phyloP scores from a whole-genome alignment of 2,888 invertebrate species.

The Erannis defoliaria region DNA sequence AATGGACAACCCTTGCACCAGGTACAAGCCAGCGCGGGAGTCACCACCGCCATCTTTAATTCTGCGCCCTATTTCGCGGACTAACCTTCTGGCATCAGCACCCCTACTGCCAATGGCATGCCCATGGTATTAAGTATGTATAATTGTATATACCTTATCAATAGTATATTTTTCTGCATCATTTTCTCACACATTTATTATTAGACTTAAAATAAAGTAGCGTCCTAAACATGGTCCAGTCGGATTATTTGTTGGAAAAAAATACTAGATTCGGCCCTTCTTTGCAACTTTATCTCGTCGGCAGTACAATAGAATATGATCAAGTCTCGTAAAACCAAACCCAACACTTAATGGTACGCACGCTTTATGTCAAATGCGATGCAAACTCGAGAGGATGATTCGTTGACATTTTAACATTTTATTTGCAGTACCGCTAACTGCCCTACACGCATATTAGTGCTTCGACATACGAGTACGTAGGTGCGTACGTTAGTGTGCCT shows the following conservation, averaged over 20 bases:
- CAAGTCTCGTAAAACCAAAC: conserved; percentile 69
- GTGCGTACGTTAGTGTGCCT: conserved; percentile 28
- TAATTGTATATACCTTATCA: too few relatives aligned
- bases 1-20: too few relatives aligned
- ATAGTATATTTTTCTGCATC: too few relatives aligned
- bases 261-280: conserved; percentile 55
- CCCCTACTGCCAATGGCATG: too few relatives aligned
- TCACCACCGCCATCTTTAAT: too few relatives aligned
- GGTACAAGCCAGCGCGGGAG: too few relatives aligned
- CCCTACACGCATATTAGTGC: conserved; percentile 44
- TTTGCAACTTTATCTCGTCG: conserved; percentile 66
- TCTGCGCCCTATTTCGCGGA: too few relatives aligned
- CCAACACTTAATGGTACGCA: conserved; percentile 67
- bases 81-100: too few relatives aligned
- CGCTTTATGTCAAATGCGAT: conserved; percentile 71
- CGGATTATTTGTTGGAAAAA: conserved; percentile 7
- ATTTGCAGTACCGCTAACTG: conserved; percentile 52
- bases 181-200: too few relatives aligned
- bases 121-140: too few relatives aligned
- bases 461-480: conserved; percentile 43
- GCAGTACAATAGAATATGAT: conserved; percentile 74
- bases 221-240: too few relatives aligned
- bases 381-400: conserved; percentile 47
- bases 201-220: too few relatives aligned
- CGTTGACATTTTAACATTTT: conserved; percentile 60